Percentiles rank a stretch among this genome's conserved stretches.
These are phyloP conservation scores for Dissostichus mawsoni DNA, from an alignment of 2,113 vertebrate genomes.

Conservation along the genomic window DNA sequence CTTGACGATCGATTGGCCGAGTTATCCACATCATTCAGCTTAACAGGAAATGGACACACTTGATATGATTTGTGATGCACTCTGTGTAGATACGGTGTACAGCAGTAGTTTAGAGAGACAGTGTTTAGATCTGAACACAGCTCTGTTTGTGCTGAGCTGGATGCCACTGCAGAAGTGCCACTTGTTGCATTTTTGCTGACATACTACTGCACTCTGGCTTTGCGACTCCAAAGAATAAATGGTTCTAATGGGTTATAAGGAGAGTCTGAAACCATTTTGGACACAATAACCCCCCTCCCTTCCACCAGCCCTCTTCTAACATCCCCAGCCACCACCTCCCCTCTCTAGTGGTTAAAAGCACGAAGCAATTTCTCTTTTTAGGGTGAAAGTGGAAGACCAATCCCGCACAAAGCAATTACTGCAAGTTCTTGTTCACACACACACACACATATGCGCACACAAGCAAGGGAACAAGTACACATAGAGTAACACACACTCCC, in stretches of 20 bases:
- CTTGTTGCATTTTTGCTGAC: constrained; percentile 41
- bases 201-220: constrained; percentile 29
- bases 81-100: not conserved
- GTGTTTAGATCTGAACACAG: not conserved
- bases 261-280: constrained; percentile 59
- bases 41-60: constrained; percentile 1
- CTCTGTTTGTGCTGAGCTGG: constrained; percentile 30
- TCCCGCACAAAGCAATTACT: constrained; percentile 66
- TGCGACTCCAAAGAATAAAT: constrained; percentile 45
- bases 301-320: constrained; percentile 12
- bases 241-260: constrained; percentile 59
- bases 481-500: constrained; percentile 4
- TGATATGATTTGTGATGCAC: constrained; percentile 4
- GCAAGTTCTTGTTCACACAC: constrained; percentile 26
- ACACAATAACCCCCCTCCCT: constrained; percentile 34
- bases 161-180: constrained; percentile 24
- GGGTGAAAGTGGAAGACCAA: constrained; percentile 63
- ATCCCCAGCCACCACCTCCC: constrained; percentile 16
- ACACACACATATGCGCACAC: not conserved
- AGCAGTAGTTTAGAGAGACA: not conserved
- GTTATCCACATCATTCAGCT: not conserved
- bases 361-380: constrained; percentile 67
- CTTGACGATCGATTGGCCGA: not conserved
- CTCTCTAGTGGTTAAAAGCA: constrained; percentile 61
- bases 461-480: not conserved